Evolutionary conservation across 2,888 invertebrate genomes (phyloP).

Genomic region (Crepidodera aurea): DNA sequence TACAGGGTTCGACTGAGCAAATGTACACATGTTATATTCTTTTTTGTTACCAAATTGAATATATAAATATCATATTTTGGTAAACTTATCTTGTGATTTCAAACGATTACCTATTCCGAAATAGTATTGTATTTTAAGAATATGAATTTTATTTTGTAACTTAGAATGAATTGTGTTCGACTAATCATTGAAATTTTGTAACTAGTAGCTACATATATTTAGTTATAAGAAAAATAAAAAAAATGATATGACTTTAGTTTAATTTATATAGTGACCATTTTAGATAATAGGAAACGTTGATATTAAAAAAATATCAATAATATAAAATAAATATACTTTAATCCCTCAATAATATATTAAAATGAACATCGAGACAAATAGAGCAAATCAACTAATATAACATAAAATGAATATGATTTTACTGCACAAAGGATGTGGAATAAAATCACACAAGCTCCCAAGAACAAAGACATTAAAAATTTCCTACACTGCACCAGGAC

Average conservation of each 20-base stretch:
- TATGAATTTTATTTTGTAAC: constrained; percentile 18
- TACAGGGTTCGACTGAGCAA: not conserved
- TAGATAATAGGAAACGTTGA: no score
- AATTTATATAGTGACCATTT: no score
- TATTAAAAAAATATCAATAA: not conserved
- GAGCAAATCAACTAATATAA: no score
- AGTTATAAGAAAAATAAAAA: constrained; percentile 20
- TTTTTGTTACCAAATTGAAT: constrained; percentile 8
- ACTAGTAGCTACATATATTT: constrained; percentile 14
- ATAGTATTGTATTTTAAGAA: constrained; percentile 23
- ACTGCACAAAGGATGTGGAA: no score
- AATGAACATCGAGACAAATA: no score
- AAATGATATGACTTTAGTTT: constrained; percentile 5
- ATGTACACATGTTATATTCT: constrained; percentile 1
- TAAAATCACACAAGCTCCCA: no score
- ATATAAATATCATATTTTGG: constrained; percentile 2
- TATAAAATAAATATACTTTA: no score
- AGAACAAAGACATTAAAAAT: no score
- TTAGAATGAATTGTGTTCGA: constrained; percentile 9
- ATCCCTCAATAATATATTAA: no score
- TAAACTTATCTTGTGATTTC: constrained; percentile 17
- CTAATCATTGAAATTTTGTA: constrained; percentile 13
- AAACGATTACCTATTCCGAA: constrained; percentile 17
- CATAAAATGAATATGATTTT: no score
- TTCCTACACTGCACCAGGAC: no score